phyloP scores from a whole-genome alignment of 2,888 invertebrate genomes.

The Trypoxylon attenuatum region DNA sequence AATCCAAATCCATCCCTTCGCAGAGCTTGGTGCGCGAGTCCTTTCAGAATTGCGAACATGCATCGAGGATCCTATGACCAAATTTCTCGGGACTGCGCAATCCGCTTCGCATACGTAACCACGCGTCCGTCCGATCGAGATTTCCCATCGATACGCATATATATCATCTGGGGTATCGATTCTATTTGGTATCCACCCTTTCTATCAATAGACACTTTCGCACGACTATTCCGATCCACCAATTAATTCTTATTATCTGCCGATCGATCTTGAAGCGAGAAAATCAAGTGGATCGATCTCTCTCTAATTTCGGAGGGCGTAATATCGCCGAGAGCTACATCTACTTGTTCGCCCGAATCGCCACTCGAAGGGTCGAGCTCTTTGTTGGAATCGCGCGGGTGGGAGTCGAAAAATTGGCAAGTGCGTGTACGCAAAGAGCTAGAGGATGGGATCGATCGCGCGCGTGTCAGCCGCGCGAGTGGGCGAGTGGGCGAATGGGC shows the following conservation, averaged over 20 bases:
- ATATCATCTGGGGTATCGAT: conserved; percentile 8
- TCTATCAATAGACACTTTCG: too few species aligned
- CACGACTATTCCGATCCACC: too few species aligned
- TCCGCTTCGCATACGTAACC: conserved; percentile 41
- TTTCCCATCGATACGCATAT: conserved; percentile 49
- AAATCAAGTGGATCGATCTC: too few species aligned
- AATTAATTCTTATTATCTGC: too few species aligned
- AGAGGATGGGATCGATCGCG: conserved; percentile 43
- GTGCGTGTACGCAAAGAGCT: conserved; percentile 28
- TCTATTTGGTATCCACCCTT: too few species aligned
- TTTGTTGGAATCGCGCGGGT: conserved; percentile 5
- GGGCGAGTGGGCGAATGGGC: conserved; percentile 50
- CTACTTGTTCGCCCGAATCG: too few species aligned
- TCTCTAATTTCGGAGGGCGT: too few species aligned
- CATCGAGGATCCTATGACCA: conserved; percentile 49
- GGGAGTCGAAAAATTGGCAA: conserved; percentile 40
- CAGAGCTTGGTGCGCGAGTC: conserved; percentile 28
- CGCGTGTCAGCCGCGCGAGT: conserved; percentile 32
- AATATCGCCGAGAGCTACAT: too few species aligned
- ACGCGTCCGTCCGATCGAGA: conserved; percentile 34
- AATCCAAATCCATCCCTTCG: conserved; percentile 69
- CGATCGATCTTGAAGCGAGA: too few species aligned
- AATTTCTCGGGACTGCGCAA: conserved; percentile 48
- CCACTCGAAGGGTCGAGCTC: background rate
- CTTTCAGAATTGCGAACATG: conserved; percentile 54